Percentiles rank a stretch among this genome's conserved stretches.
These are phyloP conservation scores for Scomber scombrus DNA, from an alignment of 2,113 vertebrate genomes.

Conservation along the genomic window DNA sequence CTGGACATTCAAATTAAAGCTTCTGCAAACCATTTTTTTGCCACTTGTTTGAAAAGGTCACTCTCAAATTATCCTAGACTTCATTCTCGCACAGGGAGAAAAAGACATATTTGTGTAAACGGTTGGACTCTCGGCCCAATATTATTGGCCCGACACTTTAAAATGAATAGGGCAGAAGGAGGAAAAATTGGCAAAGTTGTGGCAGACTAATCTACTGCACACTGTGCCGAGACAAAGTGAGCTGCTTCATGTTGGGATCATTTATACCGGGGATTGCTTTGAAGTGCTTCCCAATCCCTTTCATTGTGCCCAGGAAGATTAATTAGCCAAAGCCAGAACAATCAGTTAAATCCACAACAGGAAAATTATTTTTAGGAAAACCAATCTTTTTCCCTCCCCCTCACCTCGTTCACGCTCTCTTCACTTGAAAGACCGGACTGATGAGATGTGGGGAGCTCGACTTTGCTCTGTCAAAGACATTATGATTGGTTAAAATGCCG, in stretches of 20 bases:
- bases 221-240: conserved; percentile 79
- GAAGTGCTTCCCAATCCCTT: conserved; percentile 84
- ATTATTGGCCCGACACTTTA: conserved; percentile 67
- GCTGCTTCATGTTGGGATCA: conserved; percentile 78
- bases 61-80: conserved; percentile 70
- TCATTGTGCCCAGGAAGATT: conserved; percentile 85
- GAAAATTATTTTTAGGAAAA: conserved; percentile 86
- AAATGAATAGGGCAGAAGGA: conserved; percentile 60
- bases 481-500: conserved; percentile 50
- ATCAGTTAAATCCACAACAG: conserved; percentile 86
- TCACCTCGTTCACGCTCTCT: conserved; percentile 47
- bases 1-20: conserved; percentile 75
- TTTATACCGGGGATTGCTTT: conserved; percentile 81
- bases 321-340: conserved; percentile 86
- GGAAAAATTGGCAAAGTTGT: conserved; percentile 73
- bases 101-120: conserved; percentile 56
- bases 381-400: conserved; percentile 65
- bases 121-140: conserved; percentile 54
- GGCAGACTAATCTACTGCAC: conserved; percentile 76
- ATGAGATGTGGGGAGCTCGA: conserved; percentile 49
- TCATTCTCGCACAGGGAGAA: conserved; percentile 51
- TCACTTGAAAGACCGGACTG: conserved; percentile 60
- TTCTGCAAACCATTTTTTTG: conserved; percentile 43
- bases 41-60: conserved; percentile 62
- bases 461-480: conserved; percentile 66